Evolutionary conservation across 2,797 vertebrate genomes (phyloP), one percentile per base, ranked within the genome.

Genomic region (Paguma larvata): DNA sequence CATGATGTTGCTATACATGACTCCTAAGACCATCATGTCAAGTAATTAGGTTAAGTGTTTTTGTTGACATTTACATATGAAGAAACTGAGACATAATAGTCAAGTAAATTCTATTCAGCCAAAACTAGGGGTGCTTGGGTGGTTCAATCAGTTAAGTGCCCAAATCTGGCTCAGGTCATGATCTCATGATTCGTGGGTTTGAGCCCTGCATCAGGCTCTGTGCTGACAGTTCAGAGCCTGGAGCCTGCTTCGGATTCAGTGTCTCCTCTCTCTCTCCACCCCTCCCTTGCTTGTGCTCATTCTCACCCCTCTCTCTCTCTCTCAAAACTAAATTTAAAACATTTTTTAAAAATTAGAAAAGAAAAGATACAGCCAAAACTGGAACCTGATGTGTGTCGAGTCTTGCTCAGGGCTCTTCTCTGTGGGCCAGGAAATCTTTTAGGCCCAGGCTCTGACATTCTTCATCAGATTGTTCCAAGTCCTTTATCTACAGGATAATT

Each of bases 401-500:
- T 84, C 62, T 70, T 46, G 79, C n/a, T 44, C 46, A 85, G 27
- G 3, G 53, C 9, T 62, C 38, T 67, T 73, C 62, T 5, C 34
- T 67, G 13, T 79, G 27, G 9, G 0, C 9, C 32, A 85, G 38
- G 30, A 88, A 63, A 92, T 48, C 10, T 53, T 82, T 65, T 30
- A 51, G 78, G 41, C 5, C 19, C 15, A 68, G 3, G 8, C 48
- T 3, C 27, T 86, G 25, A 59, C 63, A 86, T 73, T 68, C 10
- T 41, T 65, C 73, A 86, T 34, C 15, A 72, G 32, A 70, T 51
- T 83, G 6, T 34, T 56, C 46, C n/a, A 41, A 27, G 46, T 23
- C 44, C 80, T 89, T 91, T 32, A 87, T 16, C 93, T 93, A 51
- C 16, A 59, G 30, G 21, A 85, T 78, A 78, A 89, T 59, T 38